Conservation (phyloP, 1,140 invertebrate genomes). For the Aricia agestis region DNA sequence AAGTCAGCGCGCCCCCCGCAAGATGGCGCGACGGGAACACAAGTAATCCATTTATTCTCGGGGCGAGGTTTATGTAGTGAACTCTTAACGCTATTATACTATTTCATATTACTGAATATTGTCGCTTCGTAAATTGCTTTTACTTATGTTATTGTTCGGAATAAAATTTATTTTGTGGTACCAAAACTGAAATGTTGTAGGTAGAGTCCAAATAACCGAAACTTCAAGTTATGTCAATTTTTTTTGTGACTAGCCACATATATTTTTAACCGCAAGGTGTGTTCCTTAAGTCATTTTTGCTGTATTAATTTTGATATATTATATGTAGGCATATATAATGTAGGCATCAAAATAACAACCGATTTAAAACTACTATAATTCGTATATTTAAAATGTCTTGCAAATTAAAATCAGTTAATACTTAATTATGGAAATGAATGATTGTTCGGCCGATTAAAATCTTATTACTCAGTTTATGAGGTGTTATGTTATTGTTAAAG, state of each 20-base stretch:
- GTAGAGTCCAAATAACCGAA: too few species aligned
- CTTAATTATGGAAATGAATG: background rate
- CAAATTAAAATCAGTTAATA: background rate
- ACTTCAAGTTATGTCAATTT: too few species aligned
- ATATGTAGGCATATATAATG: too few species aligned
- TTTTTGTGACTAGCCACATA: too few species aligned
- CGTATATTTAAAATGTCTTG: background rate
- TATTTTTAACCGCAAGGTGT: too few species aligned
- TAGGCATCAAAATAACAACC: background rate
- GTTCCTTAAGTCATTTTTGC: too few species aligned
- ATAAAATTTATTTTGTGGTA: background rate
- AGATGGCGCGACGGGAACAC: slow-evolving; percentile 68
- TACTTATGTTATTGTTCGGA: slow-evolving; percentile 16
- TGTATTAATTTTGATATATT: too few species aligned
- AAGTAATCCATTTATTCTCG: slow-evolving; percentile 75
- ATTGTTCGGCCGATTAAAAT: background rate
- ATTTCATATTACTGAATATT: slow-evolving; percentile 71
- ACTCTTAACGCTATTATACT: slow-evolving; percentile 67
- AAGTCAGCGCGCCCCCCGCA: slow-evolving; percentile 69
- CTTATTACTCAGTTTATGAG: background rate
- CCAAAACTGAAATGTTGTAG: too few species aligned
- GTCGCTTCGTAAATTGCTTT: slow-evolving; percentile 20
- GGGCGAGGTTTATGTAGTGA: slow-evolving; percentile 69
- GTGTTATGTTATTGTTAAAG: slow-evolving; percentile 3
- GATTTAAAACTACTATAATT: background rate